A percentile compares a stretch with the other conserved stretches of the same genome.
Evolutionary conservation across 1,140 invertebrate genomes (phyloP).

Genomic region (Plectrocnemia conspersa): DNA sequence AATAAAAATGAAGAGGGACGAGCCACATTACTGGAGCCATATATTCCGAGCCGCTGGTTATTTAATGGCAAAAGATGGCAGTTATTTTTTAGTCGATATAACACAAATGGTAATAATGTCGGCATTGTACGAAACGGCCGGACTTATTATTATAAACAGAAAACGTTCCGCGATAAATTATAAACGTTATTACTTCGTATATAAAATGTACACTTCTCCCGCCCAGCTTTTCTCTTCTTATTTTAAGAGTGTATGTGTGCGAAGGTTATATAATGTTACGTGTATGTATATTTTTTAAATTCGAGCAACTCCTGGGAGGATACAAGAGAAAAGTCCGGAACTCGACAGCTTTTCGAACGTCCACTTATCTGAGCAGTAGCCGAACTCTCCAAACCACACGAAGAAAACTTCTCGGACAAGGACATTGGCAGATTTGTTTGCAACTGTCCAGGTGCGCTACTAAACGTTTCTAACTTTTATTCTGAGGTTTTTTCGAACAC

Average conservation of each 20-base stretch:
- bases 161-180: neutral
- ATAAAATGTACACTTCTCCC: neutral
- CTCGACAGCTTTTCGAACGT: constrained; percentile 9
- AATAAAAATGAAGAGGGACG: constrained; percentile 18
- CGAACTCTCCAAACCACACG: too few species aligned
- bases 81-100: constrained; percentile 22
- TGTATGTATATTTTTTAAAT: too few species aligned
- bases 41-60: constrained; percentile 19
- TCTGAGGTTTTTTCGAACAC: neutral
- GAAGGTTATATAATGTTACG: too few species aligned
- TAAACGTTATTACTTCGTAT: neutral
- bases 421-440: constrained; percentile 6
- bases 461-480: constrained; percentile 7
- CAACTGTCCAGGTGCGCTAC: constrained; percentile 7
- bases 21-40: neutral
- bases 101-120: neutral
- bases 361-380: neutral
- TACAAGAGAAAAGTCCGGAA: too few species aligned
- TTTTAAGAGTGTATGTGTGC: neutral
- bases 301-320: too few species aligned
- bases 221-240: neutral
- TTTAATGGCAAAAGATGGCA: constrained; percentile 21
- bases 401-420: constrained; percentile 11
- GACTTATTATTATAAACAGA: neutral
- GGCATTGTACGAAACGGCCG: neutral